Base-by-base conservation (phyloP, 2,888 invertebrate species). In the Abrostola triplasia region DNA sequence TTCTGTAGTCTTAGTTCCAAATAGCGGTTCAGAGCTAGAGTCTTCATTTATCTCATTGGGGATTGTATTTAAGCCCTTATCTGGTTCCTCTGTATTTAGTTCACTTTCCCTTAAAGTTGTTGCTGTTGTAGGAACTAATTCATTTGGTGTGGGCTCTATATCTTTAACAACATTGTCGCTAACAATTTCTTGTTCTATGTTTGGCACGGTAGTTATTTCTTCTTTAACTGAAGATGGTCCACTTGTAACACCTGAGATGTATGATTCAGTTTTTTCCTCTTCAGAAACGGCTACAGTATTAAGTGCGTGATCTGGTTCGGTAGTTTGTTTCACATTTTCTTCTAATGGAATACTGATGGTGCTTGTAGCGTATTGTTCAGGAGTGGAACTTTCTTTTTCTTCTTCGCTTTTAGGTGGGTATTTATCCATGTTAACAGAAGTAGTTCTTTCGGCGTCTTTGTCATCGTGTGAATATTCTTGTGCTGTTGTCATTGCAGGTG, bases 31-130 rank as follows among this genome's bases (percentile, higher is more conserved):
- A 37, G 81, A 73, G 54, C 59, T 70, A 59, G 79, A 82, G 59
- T 86, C 84, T 55, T 88, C 84, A 47, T 77, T 57, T 9, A 66
- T 67, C 54, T 79, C 84, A 73, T 83, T 86, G 13, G 89, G 88
- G 50, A 90, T 89, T 50, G 89, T 89, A 65, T 90, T 90, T 53
- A 88, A 73, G 66, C 85, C 87, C 68, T 84, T 90, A 63, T 91
- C 88, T 44, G 90, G 88, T 79, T 81, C 83, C 13, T 72, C 73
- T 53, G 86, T 85, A 40, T 80, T 82, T 8, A 60, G 36, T 48
- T 73, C 62, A 64, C 12, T 66, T 6, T 70, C 72, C 59, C 59
- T 36, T 10, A 48, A 48, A 44, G 63, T 5, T 6, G 70, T 37
- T 24, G n/a, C n/a, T 62, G 9, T 38, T 51, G 68, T 70, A 56